A percentile compares a stretch with the other conserved stretches of the same genome.
Conservation (phyloP, 2,797 vertebrate genomes). For the Discoglossus pictus region DNA sequence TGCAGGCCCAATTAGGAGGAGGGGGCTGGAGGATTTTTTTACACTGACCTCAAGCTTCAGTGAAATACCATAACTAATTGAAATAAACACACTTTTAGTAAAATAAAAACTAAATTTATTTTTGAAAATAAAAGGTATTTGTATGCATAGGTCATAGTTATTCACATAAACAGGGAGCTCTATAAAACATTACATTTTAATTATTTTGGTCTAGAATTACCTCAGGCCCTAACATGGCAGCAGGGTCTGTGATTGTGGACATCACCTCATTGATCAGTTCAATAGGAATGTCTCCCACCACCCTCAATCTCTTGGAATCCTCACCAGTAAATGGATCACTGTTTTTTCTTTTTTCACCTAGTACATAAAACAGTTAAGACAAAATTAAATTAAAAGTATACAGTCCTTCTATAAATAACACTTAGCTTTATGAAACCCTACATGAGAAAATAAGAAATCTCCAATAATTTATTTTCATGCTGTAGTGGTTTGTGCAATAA, state of each 20-base stretch:
- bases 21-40: too few species aligned
- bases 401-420: too few species aligned
- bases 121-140: background rate
- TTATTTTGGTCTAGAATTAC: constrained; percentile 65
- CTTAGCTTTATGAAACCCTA: too few species aligned
- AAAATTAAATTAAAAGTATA: background rate
- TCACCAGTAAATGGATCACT: constrained; percentile 81
- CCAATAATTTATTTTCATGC: too few species aligned
- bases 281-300: constrained; percentile 94
- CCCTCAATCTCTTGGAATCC: constrained; percentile 85
- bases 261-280: constrained; percentile 97
- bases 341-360: constrained; percentile 91
- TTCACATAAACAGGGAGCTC: too few species aligned
- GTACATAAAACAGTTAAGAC: constrained; percentile 49
- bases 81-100: too few species aligned
- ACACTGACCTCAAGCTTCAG: too few species aligned
- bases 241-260: constrained; percentile 95
- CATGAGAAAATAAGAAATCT: too few species aligned
- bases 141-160: background rate
- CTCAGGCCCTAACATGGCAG: constrained; percentile 90
- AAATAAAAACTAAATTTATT: background rate
- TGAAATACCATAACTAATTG: too few species aligned
- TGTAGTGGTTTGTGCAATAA: too few species aligned
- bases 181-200: too few species aligned
- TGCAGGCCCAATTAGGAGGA: too few species aligned